Evolutionary conservation across 1,140 invertebrate species (phyloP).

Genomic region (Orussus abietinus): DNA sequence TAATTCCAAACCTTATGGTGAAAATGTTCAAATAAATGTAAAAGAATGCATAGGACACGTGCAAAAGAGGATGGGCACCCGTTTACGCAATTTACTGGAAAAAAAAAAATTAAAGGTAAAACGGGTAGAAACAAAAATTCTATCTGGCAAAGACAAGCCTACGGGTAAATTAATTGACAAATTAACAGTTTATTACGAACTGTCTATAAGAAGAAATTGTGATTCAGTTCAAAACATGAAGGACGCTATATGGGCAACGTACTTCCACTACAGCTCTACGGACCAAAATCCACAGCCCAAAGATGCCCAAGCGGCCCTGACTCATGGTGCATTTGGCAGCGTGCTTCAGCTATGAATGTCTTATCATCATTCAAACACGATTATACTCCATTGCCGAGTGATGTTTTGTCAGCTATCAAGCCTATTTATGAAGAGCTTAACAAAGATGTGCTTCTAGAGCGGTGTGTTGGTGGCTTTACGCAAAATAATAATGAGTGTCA

Average conservation of each 20-base stretch:
- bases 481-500: conserved; percentile 22
- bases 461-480: conserved; percentile 16
- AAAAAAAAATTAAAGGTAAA: conserved; percentile 7
- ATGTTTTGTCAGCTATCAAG: not conserved
- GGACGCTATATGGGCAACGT: conserved; percentile 29
- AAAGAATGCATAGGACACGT: conserved; percentile 24
- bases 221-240: no score
- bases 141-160: conserved; percentile 22
- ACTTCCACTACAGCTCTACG: conserved; percentile 29
- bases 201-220: conserved; percentile 11
- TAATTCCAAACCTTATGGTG: conserved; percentile 1
- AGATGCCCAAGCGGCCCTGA: conserved; percentile 23
- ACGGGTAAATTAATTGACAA: conserved; percentile 26
- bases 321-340: conserved; percentile 26
- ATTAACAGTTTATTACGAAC: conserved; percentile 20
- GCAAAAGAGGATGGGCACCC: conserved; percentile 24
- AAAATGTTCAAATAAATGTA: not conserved
- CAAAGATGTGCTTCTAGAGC: not conserved
- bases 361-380: conserved; percentile 3
- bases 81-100: conserved; percentile 14
- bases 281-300: conserved; percentile 22
- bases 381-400: not conserved
- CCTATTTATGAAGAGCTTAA: no score
- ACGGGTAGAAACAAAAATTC: conserved; percentile 19
- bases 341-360: conserved; percentile 11